Evolutionary conservation across 2,888 invertebrate genomes (phyloP).

Genomic region (Sicus ferrugineus): DNA sequence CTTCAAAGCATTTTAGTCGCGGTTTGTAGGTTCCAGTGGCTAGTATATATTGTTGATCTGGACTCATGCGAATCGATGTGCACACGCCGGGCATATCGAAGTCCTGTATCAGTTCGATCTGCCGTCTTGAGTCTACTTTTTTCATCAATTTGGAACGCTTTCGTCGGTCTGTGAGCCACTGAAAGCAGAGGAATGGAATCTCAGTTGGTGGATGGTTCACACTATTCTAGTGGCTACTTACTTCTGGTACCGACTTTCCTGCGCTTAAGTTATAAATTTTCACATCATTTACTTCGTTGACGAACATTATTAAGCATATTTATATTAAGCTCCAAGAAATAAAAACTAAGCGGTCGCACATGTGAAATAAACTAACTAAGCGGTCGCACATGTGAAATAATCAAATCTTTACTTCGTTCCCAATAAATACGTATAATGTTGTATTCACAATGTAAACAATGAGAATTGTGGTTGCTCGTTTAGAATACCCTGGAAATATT

Average conservation of each 20-base stretch:
- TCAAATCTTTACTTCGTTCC: too few species aligned
- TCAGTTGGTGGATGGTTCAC: not conserved
- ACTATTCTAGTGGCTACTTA: slow-evolving; percentile 67
- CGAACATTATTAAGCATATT: slow-evolving; percentile 74
- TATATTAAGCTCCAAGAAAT: not conserved
- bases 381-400: too few species aligned
- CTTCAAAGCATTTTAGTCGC: slow-evolving; percentile 93
- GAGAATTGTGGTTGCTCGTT: too few species aligned
- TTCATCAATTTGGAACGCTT: slow-evolving; percentile 83
- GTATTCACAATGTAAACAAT: too few species aligned
- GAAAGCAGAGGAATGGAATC: slow-evolving; percentile 30
- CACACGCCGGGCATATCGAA: slow-evolving; percentile 99
- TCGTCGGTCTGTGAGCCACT: slow-evolving; percentile 90
- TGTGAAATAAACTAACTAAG: too few species aligned
- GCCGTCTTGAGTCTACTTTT: slow-evolving; percentile 86
- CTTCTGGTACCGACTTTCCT: slow-evolving; percentile 96
- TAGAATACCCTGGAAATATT: too few species aligned
- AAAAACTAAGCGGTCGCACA: too few species aligned
- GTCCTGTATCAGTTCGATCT: slow-evolving; percentile 97
- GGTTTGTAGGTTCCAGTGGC: slow-evolving; percentile 97
- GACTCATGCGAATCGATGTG: slow-evolving; percentile 81
- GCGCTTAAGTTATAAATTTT: slow-evolving; percentile 98
- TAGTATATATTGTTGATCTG: slow-evolving; percentile 91
- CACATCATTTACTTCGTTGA: slow-evolving; percentile 91
- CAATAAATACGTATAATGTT: too few species aligned